Percentiles rank a stretch among this genome's conserved stretches.
These are phyloP conservation scores for Chrysolina americana DNA, from an alignment of 2,888 invertebrate genomes.

Conservation along the genomic window DNA sequence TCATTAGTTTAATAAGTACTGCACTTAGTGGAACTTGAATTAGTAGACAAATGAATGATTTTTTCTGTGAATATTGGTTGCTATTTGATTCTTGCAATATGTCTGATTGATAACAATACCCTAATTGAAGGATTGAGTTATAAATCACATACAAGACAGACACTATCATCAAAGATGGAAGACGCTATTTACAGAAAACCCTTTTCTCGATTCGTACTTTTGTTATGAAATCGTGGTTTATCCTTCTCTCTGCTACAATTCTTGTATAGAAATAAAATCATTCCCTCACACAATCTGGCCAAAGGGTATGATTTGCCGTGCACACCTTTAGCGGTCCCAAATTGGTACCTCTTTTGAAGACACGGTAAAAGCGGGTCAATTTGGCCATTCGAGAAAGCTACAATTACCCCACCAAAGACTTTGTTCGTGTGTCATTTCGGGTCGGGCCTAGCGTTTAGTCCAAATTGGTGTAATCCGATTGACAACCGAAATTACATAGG, in stretches of 20 bases:
- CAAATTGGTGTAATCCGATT: conserved; percentile 57
- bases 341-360: conserved; percentile 36
- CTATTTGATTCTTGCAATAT: too few species aligned
- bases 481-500: conserved; percentile 61
- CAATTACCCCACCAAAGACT: conserved; percentile 40
- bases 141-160: too few species aligned
- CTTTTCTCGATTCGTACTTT: too few species aligned
- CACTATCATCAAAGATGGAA: too few species aligned
- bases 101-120: too few species aligned
- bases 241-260: too few species aligned
- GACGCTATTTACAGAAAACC: too few species aligned
- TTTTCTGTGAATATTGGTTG: too few species aligned
- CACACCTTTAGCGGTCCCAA: conserved; percentile 20
- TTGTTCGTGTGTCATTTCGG: conserved; percentile 44
- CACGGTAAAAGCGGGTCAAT: conserved; percentile 31
- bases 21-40: neutral
- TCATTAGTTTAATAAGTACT: neutral
- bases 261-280: neutral
- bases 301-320: neutral
- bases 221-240: too few species aligned
- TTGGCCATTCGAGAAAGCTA: conserved; percentile 37
- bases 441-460: conserved; percentile 38
- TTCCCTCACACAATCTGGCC: conserved; percentile 1
- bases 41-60: too few species aligned
- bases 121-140: too few species aligned